Conservation (phyloP, 2,113 vertebrate species). For the human region DNA sequence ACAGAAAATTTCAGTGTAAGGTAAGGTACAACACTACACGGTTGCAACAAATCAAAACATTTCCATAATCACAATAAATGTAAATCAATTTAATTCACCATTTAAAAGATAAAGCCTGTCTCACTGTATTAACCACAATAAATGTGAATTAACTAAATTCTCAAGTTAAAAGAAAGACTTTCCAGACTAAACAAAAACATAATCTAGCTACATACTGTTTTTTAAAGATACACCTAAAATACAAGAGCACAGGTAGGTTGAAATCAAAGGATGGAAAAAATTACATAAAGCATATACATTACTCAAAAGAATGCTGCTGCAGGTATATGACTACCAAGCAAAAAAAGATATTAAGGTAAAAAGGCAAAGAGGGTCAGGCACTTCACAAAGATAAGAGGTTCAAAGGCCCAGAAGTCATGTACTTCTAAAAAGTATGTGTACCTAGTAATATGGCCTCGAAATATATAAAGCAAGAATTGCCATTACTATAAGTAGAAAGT, state of each 20-base stretch:
- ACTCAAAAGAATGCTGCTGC: neutral
- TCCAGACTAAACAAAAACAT: slow-evolving; percentile 28
- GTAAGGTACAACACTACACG: neutral
- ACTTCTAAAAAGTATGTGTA: slow-evolving; percentile 24
- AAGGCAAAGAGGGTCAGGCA: slow-evolving; percentile 25
- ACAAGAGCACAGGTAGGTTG: neutral
- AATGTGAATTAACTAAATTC: neutral
- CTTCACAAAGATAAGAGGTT: neutral
- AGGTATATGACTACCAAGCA: neutral
- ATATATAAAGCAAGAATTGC: slow-evolving; percentile 12
- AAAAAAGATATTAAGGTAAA: neutral
- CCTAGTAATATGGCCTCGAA: neutral
- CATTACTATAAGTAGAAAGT: neutral
- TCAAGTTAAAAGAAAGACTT: slow-evolving; percentile 39
- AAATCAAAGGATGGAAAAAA: slow-evolving; percentile 42
- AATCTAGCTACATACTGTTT: neutral
- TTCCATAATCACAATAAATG: slow-evolving; percentile 41
- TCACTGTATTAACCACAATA: neutral
- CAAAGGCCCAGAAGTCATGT: neutral
- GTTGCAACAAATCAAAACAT: neutral
- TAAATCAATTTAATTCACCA: slow-evolving; percentile 38
- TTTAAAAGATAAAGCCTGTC: slow-evolving; percentile 38
- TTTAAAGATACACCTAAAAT: slow-evolving; percentile 29
- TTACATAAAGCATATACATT: neutral
- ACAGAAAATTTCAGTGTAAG: neutral